Percentiles rank a stretch among this genome's conserved stretches.
Evolutionary conservation across 2,888 invertebrate species (phyloP).

Genomic region (Allolobophora icterica): DNA sequence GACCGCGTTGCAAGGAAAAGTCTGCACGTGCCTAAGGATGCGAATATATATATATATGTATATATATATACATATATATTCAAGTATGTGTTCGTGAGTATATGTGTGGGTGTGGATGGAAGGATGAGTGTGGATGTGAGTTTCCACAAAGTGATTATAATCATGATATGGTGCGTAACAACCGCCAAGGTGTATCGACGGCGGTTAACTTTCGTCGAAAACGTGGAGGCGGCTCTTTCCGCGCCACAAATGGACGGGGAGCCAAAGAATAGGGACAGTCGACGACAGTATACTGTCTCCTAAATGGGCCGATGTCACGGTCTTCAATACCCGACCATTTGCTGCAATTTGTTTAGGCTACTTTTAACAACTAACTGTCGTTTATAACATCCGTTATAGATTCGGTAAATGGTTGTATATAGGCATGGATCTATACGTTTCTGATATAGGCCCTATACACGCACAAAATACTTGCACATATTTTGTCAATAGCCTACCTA

Average conservation of each 20-base stretch:
- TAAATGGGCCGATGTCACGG: not conserved
- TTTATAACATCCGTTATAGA: not conserved
- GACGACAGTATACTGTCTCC: not conserved
- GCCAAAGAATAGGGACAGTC: not conserved
- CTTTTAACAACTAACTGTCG: not conserved
- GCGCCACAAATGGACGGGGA: not conserved
- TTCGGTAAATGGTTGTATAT: not conserved
- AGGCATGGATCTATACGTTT: no score
- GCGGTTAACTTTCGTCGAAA: not conserved
- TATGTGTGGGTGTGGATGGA: not conserved
- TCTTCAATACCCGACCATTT: not conserved
- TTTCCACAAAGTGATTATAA: no score
- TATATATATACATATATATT: not conserved
- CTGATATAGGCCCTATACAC: no score
- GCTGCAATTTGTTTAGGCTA: not conserved
- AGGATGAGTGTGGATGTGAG: not conserved
- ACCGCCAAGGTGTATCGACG: not conserved
- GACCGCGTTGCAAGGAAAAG: not conserved
- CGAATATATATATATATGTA: not conserved
- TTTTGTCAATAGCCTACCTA: no score
- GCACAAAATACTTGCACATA: no score
- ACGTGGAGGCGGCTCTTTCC: not conserved
- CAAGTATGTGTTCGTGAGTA: not conserved
- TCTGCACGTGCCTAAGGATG: no score
- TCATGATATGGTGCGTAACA: not conserved